Evolutionary conservation across 2,113 vertebrate species (phyloP), one percentile per base, ranked within the genome.

Genomic region (Atractosteus spatula): DNA sequence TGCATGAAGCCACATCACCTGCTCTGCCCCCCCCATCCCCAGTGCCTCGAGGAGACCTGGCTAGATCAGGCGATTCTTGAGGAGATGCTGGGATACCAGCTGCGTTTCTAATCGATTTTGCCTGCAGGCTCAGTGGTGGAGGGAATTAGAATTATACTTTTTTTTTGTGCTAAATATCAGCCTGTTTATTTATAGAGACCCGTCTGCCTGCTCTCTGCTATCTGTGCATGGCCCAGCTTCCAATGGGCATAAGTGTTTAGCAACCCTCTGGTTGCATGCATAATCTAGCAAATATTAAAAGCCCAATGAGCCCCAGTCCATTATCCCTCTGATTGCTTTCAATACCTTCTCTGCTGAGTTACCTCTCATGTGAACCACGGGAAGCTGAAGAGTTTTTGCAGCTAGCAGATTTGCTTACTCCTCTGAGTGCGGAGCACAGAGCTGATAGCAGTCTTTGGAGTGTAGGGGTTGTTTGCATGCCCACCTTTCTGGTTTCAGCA

Each of bases 91-190:
- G 56, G 78, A 80, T 81, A 71, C 82, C 83, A 86, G 83, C 84
- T 90, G 86, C 68, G 81, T 68, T 82, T 79, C 83, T 85, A 51
- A 91, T 89, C 87, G 88, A 89, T 89, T 89, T 85, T 85, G 73
- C 77, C 88, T 80, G 65, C 66, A 65, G 77, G 86, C 80, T 82
- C 74, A 83, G 75, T 69, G 74, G 42, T 62, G 80, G 80, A 85
- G 76, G 68, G 54, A 79, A 59, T 79, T 78, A 75, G 70, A 44
- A 54, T 77, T 78, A 17, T 72, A n/a, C 45, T 41, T 56, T 72
- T 51, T 29, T 29, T 17, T 44, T 51, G n/a, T 29, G 17, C 17
- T 29, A 59, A n/a, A 13, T 45, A 56, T 8, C 29, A 45, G 2
- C 8, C 64, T 67, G 63, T 16, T 72, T 57, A 45, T 78, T 69